A percentile compares a stretch with the other conserved stretches of the same genome.
phyloP scores from a whole-genome alignment of 2,797 vertebrate species.

The Enteromius afrohamiltoni region DNA sequence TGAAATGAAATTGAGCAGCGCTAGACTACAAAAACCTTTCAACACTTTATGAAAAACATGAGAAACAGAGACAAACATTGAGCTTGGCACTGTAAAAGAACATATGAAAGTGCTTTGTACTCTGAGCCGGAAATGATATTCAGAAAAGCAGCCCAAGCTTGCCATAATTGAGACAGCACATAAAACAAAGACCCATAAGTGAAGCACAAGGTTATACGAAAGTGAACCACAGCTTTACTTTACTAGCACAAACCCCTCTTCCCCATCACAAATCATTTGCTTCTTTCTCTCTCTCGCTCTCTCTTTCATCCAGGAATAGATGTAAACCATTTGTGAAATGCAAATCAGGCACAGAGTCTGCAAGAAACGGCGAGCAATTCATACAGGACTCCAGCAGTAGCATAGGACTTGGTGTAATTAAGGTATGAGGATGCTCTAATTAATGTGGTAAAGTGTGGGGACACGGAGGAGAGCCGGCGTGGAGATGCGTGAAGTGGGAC shows the following conservation, averaged over 20 bases:
- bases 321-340: conserved; percentile 66
- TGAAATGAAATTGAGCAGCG: neutral
- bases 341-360: conserved; percentile 61
- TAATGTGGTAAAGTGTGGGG: conserved; percentile 60
- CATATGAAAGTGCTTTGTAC: conserved; percentile 48
- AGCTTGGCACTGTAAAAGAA: conserved; percentile 48
- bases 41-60: conserved; percentile 12
- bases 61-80: conserved; percentile 51
- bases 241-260: conserved; percentile 44
- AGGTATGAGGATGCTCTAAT: conserved; percentile 66
- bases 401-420: conserved; percentile 70
- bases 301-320: conserved; percentile 53
- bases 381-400: conserved; percentile 66
- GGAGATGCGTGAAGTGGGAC: conserved; percentile 22
- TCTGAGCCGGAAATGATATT: conserved; percentile 55
- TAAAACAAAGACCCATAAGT: conserved; percentile 57
- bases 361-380: conserved; percentile 64
- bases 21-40: conserved; percentile 9
- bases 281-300: conserved; percentile 27
- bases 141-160: conserved; percentile 52
- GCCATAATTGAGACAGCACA: conserved; percentile 58
- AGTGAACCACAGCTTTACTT: conserved; percentile 55
- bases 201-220: conserved; percentile 58
- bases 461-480: conserved; percentile 24
- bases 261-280: conserved; percentile 52